Conservation (phyloP, 2,797 vertebrate genomes). For the Atherinosoma microstoma region DNA sequence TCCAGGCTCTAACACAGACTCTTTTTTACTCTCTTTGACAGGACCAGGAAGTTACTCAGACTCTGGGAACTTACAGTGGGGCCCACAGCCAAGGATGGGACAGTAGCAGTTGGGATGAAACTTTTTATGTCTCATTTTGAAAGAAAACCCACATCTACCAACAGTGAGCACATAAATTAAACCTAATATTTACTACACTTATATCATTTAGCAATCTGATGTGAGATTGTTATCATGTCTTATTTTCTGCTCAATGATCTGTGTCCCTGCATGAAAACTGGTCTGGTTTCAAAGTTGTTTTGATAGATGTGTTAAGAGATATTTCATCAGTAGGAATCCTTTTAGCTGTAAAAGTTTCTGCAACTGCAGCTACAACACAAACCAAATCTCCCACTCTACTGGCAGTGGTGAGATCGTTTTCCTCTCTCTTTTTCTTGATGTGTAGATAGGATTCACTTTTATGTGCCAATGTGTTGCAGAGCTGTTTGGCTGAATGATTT, state of each 20-base stretch:
- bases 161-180: not conserved
- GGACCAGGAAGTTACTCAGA: slow-evolving; percentile 34
- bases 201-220: slow-evolving; percentile 1
- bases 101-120: not conserved
- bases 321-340: slow-evolving; percentile 33
- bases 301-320: slow-evolving; percentile 37
- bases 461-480: not conserved
- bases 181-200: not conserved
- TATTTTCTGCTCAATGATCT: slow-evolving; percentile 10
- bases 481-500: not conserved
- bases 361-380: slow-evolving; percentile 6
- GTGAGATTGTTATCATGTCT: slow-evolving; percentile 10
- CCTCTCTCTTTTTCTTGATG: slow-evolving; percentile 10
- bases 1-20: not conserved
- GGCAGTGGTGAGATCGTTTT: not conserved
- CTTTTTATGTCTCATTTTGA: not conserved
- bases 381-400: slow-evolving; percentile 13
- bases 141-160: not conserved
- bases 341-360: slow-evolving; percentile 20
- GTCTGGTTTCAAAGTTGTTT: slow-evolving; percentile 50
- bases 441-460: not conserved
- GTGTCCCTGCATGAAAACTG: slow-evolving; percentile 10
- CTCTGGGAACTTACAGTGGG: slow-evolving; percentile 12
- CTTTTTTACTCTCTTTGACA: slow-evolving; percentile 3
- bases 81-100: slow-evolving; percentile 17